These are phyloP conservation scores for Cossypha polioptera DNA, from an alignment of 2,797 vertebrate genomes.

Conservation along the genomic window DNA sequence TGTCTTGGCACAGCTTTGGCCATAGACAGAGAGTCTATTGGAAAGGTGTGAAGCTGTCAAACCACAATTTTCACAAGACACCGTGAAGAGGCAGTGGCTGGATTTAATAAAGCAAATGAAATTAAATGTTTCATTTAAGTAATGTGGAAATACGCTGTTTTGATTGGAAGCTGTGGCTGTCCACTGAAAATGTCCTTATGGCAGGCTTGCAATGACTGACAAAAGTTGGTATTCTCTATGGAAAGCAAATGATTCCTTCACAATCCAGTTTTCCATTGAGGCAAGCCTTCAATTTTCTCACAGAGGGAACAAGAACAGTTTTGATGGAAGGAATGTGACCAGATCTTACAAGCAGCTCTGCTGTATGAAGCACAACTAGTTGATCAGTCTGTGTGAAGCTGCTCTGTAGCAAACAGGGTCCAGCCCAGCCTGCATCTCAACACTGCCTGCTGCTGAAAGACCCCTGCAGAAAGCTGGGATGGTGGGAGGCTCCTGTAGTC, in stretches of 20 bases:
- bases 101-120: conserved; percentile 2
- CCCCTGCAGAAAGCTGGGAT: neutral
- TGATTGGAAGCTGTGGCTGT: neutral
- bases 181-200: neutral
- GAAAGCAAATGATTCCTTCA: neutral
- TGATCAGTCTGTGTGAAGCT: neutral
- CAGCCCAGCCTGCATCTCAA: rapidly evolving
- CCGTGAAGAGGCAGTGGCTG: neutral
- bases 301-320: neutral
- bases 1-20: neutral
- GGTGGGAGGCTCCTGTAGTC: neutral
- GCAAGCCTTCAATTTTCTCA: neutral
- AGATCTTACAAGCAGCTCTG: neutral
- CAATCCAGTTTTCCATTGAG: neutral
- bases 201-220: neutral
- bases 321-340: neutral
- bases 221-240: neutral
- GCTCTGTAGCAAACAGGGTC: neutral
- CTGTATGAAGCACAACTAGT: neutral
- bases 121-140: neutral
- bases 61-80: neutral
- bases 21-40: neutral
- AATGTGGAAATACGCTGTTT: neutral
- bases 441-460: neutral
- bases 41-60: neutral